phyloP scores from a whole-genome alignment of 2,797 vertebrate genomes.

The Anableps anableps region DNA sequence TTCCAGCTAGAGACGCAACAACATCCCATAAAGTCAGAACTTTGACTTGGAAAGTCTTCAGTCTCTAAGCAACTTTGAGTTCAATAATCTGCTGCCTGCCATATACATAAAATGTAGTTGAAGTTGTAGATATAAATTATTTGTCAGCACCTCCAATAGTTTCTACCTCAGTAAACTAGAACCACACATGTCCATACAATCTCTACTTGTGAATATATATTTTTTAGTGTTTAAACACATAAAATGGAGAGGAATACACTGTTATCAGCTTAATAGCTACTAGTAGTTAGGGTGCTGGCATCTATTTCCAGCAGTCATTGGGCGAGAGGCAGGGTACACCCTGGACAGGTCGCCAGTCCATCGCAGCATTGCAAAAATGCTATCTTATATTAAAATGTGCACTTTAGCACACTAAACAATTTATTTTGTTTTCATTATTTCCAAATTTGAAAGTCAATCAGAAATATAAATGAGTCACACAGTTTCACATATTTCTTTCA shows the following conservation, averaged over 20 bases:
- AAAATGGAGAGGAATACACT: not conserved
- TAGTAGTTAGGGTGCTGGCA: not conserved
- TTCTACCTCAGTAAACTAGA: not conserved
- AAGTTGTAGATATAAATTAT: not conserved
- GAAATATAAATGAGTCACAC: not conserved
- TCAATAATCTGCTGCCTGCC: not conserved
- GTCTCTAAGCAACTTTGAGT: not conserved
- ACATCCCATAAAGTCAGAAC: not conserved
- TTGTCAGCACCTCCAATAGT: not conserved
- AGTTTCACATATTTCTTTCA: not conserved
- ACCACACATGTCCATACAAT: not conserved
- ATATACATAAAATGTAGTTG: not conserved
- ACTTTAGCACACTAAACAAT: not conserved
- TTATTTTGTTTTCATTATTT: not conserved
- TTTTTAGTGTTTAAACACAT: not conserved
- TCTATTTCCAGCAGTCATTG: no score
- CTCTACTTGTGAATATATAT: not conserved
- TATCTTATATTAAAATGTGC: not conserved
- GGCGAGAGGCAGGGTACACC: no score
- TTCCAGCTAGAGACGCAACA: not conserved
- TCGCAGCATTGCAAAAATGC: not conserved
- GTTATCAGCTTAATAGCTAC: not conserved
- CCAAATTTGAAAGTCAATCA: not conserved
- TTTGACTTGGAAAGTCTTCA: not conserved
- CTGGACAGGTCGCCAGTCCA: no score